Conservation (phyloP, 2,888 invertebrate genomes). For the Pachycephus smyrnensis region DNA sequence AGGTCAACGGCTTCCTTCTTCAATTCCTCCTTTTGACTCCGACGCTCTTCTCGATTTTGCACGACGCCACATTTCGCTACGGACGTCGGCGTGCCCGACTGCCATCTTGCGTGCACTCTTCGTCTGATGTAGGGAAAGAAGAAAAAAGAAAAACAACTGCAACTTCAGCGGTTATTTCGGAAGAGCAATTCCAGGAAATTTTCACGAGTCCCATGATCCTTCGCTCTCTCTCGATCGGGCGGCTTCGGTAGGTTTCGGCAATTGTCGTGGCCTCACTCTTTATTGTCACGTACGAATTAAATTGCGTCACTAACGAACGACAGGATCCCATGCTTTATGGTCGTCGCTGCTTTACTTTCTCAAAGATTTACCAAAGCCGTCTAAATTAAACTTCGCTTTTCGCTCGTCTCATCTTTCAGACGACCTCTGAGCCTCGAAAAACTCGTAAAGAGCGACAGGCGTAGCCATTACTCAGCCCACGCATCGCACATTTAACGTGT, state of each 20-base stretch:
- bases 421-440: background rate
- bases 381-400: background rate
- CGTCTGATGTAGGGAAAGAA: background rate
- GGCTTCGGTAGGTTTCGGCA: background rate
- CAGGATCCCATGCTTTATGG: background rate
- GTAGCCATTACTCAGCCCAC: background rate
- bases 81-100: slow-evolving; percentile 22
- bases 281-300: background rate
- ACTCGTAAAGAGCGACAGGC: background rate
- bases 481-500: background rate
- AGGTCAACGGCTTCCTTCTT: slow-evolving; percentile 50
- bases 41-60: slow-evolving; percentile 26
- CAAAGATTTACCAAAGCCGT: background rate
- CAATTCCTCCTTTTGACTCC: slow-evolving; percentile 1
- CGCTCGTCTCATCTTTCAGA: background rate
- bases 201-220: background rate
- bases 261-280: background rate
- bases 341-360: background rate
- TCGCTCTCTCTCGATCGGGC: background rate
- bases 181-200: background rate
- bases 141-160: background rate
- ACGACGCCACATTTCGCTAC: slow-evolving; percentile 31
- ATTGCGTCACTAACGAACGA: background rate
- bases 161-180: background rate
- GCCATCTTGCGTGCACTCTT: background rate